phyloP scores from a whole-genome alignment of 2,888 invertebrate genomes.

The Andricus curvator region DNA sequence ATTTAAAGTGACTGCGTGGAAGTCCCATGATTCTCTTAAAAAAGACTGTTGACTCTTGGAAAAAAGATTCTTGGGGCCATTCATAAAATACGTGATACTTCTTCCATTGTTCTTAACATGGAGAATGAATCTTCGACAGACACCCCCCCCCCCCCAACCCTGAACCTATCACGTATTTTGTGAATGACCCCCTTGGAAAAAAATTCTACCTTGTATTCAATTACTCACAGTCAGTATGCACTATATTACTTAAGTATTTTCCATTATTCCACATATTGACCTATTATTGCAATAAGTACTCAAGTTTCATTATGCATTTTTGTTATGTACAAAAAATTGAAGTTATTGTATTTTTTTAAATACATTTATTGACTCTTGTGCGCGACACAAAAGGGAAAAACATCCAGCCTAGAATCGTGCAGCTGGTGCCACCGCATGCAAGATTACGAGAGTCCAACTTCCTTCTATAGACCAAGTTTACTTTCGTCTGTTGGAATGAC shows the following conservation, averaged over 20 bases:
- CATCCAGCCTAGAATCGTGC: constrained; percentile 16
- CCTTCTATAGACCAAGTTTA: constrained; percentile 13
- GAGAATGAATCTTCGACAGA: no score
- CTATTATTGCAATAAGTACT: not conserved
- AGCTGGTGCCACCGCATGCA: constrained; percentile 20
- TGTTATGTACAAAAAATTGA: not conserved
- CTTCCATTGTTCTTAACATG: no score
- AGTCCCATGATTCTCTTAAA: no score
- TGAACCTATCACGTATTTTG: no score
- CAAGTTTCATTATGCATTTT: not conserved
- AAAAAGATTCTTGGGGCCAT: no score
- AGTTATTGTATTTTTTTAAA: not conserved
- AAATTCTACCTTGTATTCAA: no score
- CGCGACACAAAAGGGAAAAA: not conserved
- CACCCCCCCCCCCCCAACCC: no score
- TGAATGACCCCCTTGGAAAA: no score
- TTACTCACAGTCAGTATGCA: no score
- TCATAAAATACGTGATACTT: no score
- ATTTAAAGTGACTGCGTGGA: no score
- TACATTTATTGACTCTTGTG: not conserved
- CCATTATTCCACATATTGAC: not conserved
- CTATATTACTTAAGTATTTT: not conserved
- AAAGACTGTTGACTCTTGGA: no score
- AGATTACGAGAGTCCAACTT: constrained; percentile 20
- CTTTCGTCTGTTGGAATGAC: not conserved